Evolutionary conservation across 2,113 vertebrate genomes (phyloP), one percentile per base, ranked within the genome.

Genomic region (Pandion haliaetus): DNA sequence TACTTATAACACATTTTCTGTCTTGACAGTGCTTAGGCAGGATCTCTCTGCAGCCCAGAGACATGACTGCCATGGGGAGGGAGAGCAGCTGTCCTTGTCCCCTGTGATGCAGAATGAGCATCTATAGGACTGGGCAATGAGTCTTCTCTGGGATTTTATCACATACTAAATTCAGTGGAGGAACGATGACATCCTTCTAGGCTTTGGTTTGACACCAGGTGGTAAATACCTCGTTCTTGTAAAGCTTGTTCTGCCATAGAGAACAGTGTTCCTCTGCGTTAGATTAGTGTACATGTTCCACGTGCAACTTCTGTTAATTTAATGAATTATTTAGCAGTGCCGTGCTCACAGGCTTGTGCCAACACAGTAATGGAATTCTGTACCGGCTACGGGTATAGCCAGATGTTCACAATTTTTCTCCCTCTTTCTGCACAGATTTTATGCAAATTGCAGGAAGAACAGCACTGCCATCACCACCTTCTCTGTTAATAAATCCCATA

Each of bases 391-490:
- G 47, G 67, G 20, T 84, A 78, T 25, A 82, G 73, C 93, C 97
- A 97, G 97, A 97, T 98, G 97, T 97, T 97, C 93, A 94, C 86
- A 86, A 86, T 97, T 96, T 89, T 90, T 62, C 57, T 97, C 34
- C 61, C 38, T 93, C 85, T 71, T 92, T 91, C 93, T 87, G 78
- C 76, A 83, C 86, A 96, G 94, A 93, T 94, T 95, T 97, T 93
- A 96, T 96, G 95, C 69, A 94, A 95, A 97, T 96, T 82, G 42
- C 47, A 88, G 86, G 58, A 92, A 88, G 54, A 94, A 65, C 50
- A 73, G 69, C 32, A 25, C 44, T 86, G 69, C 79, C 92, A 84
- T 84, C 82, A 59, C 69, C 70, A 91, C 90, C 82, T 88, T 82
- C 82, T 83, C 74, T 0, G 18, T 76, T 96, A 96, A 95, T 95